Evolutionary conservation across 2,113 vertebrate species (phyloP), one percentile per base, ranked within the genome.

Genomic region (Pipa parva): DNA sequence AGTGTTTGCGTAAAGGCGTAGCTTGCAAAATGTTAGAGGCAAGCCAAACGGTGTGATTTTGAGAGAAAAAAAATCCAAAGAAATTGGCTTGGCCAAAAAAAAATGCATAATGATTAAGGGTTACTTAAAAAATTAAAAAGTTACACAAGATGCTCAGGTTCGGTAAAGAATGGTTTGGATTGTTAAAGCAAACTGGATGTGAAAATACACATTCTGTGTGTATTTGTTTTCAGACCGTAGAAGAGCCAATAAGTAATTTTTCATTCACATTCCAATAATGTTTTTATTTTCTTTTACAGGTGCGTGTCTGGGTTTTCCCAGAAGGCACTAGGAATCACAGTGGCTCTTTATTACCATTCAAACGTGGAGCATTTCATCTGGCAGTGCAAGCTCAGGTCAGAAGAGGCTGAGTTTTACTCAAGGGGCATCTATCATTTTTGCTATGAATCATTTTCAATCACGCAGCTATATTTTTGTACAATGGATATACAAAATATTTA

Each of bases 311-410:
- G 82, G 66, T 91, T 24, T 91, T 89, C 63, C 88, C 88, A 0
- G 88, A 90, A 62, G 88, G 87, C 52, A 91, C 89, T 2, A 81
- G 88, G 76, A 91, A 91, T 66, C 82, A 78, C 29, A 67, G 75
- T 1, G 80, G 71, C 3, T 80, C 85, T 67, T 83, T 91, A 80
- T 80, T 91, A 76, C 86, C 88, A 33, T 91, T 91, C 77, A 91
- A 90, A 73, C 84, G 86, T 0, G 88, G 88, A 0, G 88, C 87
- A 36, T 91, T 91, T 74, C 88, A 91, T 69, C 78, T 91, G 46
- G 89, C 89, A 0, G 87, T 91, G 33, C 84, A 90, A 73, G 89
- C 87, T 57, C 89, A 90, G 86, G 89, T 90, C 27, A 74, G 65
- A 42, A 1, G 4, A 18, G 39, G 17, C 15, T 42, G 11, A 36